Evolutionary conservation across 2,888 invertebrate species (phyloP).

Genomic region (Calliphora vomitoria): DNA sequence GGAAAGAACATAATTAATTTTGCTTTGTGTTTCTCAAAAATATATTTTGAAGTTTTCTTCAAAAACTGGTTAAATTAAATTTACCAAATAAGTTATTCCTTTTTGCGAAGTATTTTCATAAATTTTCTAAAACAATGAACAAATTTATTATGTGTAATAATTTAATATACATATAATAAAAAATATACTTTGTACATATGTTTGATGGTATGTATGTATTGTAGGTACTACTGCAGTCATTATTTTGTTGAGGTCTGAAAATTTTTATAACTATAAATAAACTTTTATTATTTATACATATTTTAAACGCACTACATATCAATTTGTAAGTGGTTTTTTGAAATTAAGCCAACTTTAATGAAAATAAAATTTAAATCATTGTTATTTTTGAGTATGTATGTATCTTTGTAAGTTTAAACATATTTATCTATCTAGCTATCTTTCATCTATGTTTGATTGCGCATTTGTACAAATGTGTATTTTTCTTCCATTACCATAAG

Average conservation of each 20-base stretch:
- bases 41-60: constrained; percentile 9
- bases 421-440: too few species aligned
- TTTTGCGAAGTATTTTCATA: not conserved
- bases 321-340: constrained; percentile 31
- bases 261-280: constrained; percentile 31
- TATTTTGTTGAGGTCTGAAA: constrained; percentile 62
- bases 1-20: constrained; percentile 49
- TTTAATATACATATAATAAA: not conserved
- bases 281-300: not conserved
- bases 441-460: too few species aligned
- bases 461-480: too few species aligned
- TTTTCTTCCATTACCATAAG: not conserved
- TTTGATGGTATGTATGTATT: too few species aligned
- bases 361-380: constrained; percentile 1
- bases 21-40: constrained; percentile 28
- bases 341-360: constrained; percentile 40
- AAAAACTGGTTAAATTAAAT: not conserved
- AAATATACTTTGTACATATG: not conserved
- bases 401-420: not conserved
- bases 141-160: constrained; percentile 4
- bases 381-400: not conserved
- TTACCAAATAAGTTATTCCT: not conserved
- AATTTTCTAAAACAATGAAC: not conserved
- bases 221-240: constrained; percentile 63
- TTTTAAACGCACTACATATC: constrained; percentile 52